Conservation (phyloP, 2,797 vertebrate species). For the Acanthurus leucopareius region DNA sequence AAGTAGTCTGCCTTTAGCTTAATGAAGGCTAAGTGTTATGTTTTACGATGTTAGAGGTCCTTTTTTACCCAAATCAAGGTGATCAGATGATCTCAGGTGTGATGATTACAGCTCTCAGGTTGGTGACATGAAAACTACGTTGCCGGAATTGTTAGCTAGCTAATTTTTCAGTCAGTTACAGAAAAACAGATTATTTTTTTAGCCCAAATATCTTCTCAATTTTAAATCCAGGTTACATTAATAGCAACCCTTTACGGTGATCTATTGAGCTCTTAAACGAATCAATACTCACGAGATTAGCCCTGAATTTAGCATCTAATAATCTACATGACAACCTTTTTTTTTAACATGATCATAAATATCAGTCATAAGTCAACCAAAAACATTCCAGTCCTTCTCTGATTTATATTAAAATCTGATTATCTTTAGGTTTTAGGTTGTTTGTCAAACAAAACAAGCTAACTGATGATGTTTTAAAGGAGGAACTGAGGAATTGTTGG, state of each 20-base stretch:
- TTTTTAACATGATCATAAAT: too few relatives aligned
- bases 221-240: not conserved
- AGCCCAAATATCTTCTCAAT: not conserved
- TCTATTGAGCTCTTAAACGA: not conserved
- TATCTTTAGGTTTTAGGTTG: not conserved
- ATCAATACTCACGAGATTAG: not conserved
- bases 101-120: not conserved
- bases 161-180: not conserved
- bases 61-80: not conserved
- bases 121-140: too few relatives aligned
- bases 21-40: fast-evolving
- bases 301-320: too few relatives aligned
- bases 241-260: not conserved
- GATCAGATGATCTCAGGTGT: slow-evolving; percentile 12
- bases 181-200: not conserved
- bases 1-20: not conserved
- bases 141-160: not conserved
- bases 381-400: too few relatives aligned
- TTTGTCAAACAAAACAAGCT: not conserved
- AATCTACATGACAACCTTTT: too few relatives aligned
- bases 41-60: not conserved
- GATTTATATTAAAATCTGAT: not conserved
- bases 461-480: not conserved
- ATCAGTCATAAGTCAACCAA: too few relatives aligned
- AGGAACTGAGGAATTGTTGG: not conserved